Base-by-base conservation (phyloP, 1,140 invertebrate species). In the Aphelinus certus region DNA sequence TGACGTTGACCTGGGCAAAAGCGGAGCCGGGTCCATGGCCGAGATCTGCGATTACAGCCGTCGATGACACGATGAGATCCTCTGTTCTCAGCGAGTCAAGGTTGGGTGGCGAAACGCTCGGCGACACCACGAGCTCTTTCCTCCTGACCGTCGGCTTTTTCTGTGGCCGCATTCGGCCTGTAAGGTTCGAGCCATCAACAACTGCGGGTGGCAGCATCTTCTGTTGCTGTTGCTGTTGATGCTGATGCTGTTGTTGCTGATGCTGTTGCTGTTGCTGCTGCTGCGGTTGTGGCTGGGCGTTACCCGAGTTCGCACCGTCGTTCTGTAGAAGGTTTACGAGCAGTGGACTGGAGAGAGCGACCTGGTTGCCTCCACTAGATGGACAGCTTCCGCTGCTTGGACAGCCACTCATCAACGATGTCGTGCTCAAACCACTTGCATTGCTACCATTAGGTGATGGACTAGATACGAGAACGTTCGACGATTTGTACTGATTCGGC, bases 321-420 rank as follows among this genome's bases (percentile, higher is more conserved):
- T 95, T 97, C 89, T 97, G 95, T 78, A 97, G 88, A 70, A 97
- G 87, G 88, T 97, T 98, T 2, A 97, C 96, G 60, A 97, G 88
- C 68, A 97, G 86, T n/a, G 96, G 96, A 85, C 95, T 96, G 73
- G 95, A 95, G 79, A 95, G 90, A 43, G 93, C 93, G 51, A 93
- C 90, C 80, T 91, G 88, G 86, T 83, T 90, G 81, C 81, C 85
- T 81, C 79, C 84, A 71, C 78, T 80, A 26, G 26, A 26, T 26
- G 26, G 51, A 53, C 51, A 53, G 51, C 9, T 4, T 9, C 51
- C 9, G 81, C 85, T 43, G 82, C 83, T 81, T 3, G 83, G 76
- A 69, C 58, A 80, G 48, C 78, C 80, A 69, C 79, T 56, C 46
- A 82, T 56, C 77, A 79, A 82, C 57, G 76, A 78, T 66, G 62